Conservation (phyloP, 2,888 invertebrate genomes). For the Athalia circularis region DNA sequence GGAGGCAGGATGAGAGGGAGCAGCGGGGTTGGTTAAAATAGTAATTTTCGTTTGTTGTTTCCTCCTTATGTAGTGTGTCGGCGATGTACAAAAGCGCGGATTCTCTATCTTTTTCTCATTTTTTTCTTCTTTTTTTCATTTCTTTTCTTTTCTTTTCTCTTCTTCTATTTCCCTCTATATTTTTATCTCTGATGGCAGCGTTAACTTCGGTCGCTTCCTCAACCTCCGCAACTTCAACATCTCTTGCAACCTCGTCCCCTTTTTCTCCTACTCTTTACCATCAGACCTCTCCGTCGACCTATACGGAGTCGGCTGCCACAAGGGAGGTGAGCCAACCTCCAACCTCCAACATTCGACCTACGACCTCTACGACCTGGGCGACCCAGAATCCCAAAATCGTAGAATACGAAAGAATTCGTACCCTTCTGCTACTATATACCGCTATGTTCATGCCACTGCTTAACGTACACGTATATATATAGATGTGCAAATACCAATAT, state of each 20-base stretch:
- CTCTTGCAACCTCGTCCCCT: too few relatives aligned
- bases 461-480: neutral
- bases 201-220: slow-evolving; percentile 23
- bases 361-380: slow-evolving; percentile 7
- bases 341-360: slow-evolving; percentile 23
- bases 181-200: slow-evolving; percentile 26
- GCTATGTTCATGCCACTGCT: neutral
- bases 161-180: neutral
- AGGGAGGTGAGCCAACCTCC: neutral
- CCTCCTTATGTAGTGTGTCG: neutral
- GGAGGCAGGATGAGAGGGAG: too few relatives aligned
- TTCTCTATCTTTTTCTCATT: neutral
- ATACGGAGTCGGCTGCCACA: too few relatives aligned
- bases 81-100: too few relatives aligned
- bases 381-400: slow-evolving; percentile 24
- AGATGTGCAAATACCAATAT: too few relatives aligned
- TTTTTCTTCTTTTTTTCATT: neutral
- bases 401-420: slow-evolving; percentile 18
- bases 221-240: neutral
- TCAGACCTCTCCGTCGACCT: too few relatives aligned
- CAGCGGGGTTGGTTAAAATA: neutral
- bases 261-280: too few relatives aligned
- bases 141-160: neutral
- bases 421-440: neutral
- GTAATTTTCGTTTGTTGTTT: neutral